These are phyloP conservation scores for Drosophila bocki DNA, from an alignment of 1,140 invertebrate genomes.

Conservation along the genomic window DNA sequence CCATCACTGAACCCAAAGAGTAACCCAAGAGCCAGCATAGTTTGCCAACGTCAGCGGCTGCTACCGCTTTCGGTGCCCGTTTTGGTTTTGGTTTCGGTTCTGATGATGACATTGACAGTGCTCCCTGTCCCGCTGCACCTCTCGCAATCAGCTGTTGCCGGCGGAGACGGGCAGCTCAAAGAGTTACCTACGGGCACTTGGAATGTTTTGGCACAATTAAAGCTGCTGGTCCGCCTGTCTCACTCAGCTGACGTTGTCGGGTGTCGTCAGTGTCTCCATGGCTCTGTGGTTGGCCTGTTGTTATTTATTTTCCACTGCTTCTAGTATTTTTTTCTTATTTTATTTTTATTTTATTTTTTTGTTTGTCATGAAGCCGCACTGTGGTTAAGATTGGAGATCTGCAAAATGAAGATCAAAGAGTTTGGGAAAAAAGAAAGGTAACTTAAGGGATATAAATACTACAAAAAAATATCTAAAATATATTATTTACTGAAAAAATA, in stretches of 20 bases:
- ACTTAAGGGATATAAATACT: not conserved
- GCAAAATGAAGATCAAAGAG: conserved; percentile 1
- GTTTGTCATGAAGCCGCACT: conserved; percentile 28
- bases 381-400: conserved; percentile 14
- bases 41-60: conserved; percentile 68
- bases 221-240: conserved; percentile 60
- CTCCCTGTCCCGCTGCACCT: conserved; percentile 5
- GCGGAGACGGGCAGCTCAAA: conserved; percentile 53
- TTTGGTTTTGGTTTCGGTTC: conserved; percentile 36
- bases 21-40: conserved; percentile 67
- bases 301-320: conserved; percentile 28
- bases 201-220: conserved; percentile 80
- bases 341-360: not conserved
- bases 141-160: conserved; percentile 50
- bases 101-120: conserved; percentile 61
- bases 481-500: no score
- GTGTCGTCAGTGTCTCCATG: conserved; percentile 42
- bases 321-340: conserved; percentile 1
- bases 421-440: not conserved
- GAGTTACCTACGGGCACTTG: conserved; percentile 69
- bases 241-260: conserved; percentile 68
- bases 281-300: conserved; percentile 38
- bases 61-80: conserved; percentile 36
- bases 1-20: conserved; percentile 21
- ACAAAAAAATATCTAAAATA: no score